Evolutionary conservation across 2,888 invertebrate species (phyloP), one percentile per base, ranked within the genome.

Genomic region (Chrysomela aeneicollis): DNA sequence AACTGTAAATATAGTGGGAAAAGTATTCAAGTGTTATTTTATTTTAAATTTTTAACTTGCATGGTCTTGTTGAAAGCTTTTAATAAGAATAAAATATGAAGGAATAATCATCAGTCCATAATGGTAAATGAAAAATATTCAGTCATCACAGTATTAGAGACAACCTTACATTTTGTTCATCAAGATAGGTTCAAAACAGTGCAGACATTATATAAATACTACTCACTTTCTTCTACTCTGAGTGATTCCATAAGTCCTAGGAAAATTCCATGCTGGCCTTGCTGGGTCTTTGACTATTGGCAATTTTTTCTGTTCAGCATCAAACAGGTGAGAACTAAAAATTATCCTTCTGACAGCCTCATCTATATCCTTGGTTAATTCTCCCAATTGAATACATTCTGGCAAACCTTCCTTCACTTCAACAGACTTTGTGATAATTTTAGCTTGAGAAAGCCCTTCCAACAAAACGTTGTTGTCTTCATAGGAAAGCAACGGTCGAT

Each of bases 351-450:
- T 87, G 3, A 92, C 87, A 78, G 86, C 85, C 74, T 85, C 84
- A 80, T 90, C 87, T 61, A 87, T 77, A 67, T 88, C 82, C 68
- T 87, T 83, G 6, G 79, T 67, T 57, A 86, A 76, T 37, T 81
- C 77, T 87, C 85, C 76, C 18, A 76, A 57, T 4, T 88, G 84
- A 60, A 91, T 83, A 69, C 82, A 84, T 8, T 86, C 82, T 0
- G 92, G 92, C 57, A 93, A 83, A 63, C 83, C 86, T 47, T 87
- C 82, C 69, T 88, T 82, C 64, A 89, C 81, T 78, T 88, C 84
- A 3, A 93, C 82, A 0, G 93, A 88, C 78, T 95, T 95, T 2
- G 93, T 92, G 5, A 96, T 82, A n/a, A 90, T 83, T 82, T 92
- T 90, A 0, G 93, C 93, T 84, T 96, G 95, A 1, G 86, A 80